Conservation (phyloP, 2,888 invertebrate genomes). For the Agrotis clavis region DNA sequence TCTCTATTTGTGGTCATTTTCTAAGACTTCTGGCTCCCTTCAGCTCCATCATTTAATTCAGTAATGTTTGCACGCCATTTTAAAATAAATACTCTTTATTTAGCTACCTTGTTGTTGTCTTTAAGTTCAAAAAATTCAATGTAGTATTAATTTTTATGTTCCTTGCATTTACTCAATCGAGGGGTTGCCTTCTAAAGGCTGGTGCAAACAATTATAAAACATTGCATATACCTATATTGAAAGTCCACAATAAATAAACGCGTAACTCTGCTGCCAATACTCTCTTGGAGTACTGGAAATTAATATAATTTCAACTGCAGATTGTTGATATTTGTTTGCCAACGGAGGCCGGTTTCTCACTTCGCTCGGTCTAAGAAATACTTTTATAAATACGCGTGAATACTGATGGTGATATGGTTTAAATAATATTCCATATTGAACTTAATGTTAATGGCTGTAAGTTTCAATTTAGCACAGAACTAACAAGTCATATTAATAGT, state of each 20-base stretch:
- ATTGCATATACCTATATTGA: not conserved
- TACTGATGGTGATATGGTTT: slow-evolving; percentile 4
- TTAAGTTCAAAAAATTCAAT: slow-evolving; percentile 27
- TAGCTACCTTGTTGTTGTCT: slow-evolving; percentile 29
- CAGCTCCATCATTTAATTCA: slow-evolving; percentile 19
- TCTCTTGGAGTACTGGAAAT: not conserved
- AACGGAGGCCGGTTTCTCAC: not conserved
- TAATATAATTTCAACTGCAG: not conserved
- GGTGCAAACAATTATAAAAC: not conserved
- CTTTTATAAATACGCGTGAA: slow-evolving; percentile 23
- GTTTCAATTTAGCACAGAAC: slow-evolving; percentile 5
- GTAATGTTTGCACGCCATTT: slow-evolving; percentile 15
- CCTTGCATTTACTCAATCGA: slow-evolving; percentile 35
- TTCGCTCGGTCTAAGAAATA: not conserved
- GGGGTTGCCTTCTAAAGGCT: not conserved
- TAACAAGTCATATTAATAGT: slow-evolving; percentile 18
- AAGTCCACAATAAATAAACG: not conserved
- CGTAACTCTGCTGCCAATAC: too few species aligned
- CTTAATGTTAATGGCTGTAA: not conserved
- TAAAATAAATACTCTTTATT: slow-evolving; percentile 14
- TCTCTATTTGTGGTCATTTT: not conserved
- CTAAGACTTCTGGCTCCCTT: slow-evolving; percentile 48
- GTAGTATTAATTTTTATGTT: slow-evolving; percentile 35
- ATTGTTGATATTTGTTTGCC: slow-evolving; percentile 1
- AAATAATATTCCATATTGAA: not conserved